Conservation (phyloP, 2,888 invertebrate genomes). For the Drosophila nr. perissopoda region DNA sequence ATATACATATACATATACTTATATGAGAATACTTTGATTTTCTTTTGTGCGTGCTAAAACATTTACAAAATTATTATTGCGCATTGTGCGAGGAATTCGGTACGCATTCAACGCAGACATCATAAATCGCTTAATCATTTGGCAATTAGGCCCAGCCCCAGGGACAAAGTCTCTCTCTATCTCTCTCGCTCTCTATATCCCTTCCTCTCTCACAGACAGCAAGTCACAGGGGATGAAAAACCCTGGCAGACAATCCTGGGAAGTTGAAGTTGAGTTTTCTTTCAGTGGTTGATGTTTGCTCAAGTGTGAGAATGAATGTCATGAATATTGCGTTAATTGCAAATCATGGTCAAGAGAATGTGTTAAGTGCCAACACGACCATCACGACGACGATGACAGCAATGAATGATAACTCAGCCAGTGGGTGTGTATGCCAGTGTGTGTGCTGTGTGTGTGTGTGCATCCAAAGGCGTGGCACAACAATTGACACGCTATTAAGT, state of each 20-base stretch:
- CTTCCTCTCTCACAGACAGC: constrained; percentile 20
- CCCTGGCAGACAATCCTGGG: constrained; percentile 55
- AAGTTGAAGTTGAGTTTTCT: constrained; percentile 33
- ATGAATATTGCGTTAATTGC: constrained; percentile 84
- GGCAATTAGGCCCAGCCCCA: constrained; percentile 83
- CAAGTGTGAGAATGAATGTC: constrained; percentile 84
- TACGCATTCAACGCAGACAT: constrained; percentile 80
- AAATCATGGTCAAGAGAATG: constrained; percentile 82
- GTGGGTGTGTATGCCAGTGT: constrained; percentile 17
- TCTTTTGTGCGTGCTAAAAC: constrained; percentile 69
- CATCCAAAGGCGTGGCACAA: constrained; percentile 58
- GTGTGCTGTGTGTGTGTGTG: constrained; percentile 10
- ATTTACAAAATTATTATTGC: constrained; percentile 74
- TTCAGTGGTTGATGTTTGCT: constrained; percentile 58
- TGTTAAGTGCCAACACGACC: constrained; percentile 75
- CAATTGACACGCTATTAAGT: constrained; percentile 78
- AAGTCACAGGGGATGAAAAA: constrained; percentile 47
- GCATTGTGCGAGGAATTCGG: constrained; percentile 66
- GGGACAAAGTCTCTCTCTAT: constrained; percentile 25
- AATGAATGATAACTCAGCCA: constrained; percentile 67
- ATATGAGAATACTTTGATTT: constrained; percentile 22
- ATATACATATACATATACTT: constrained; percentile 13
- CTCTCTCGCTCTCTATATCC: neutral
- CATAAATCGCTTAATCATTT: constrained; percentile 85
- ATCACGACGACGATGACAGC: constrained; percentile 55